Evolutionary conservation across 2,888 invertebrate genomes (phyloP).

Genomic region (Pandemis corylana): DNA sequence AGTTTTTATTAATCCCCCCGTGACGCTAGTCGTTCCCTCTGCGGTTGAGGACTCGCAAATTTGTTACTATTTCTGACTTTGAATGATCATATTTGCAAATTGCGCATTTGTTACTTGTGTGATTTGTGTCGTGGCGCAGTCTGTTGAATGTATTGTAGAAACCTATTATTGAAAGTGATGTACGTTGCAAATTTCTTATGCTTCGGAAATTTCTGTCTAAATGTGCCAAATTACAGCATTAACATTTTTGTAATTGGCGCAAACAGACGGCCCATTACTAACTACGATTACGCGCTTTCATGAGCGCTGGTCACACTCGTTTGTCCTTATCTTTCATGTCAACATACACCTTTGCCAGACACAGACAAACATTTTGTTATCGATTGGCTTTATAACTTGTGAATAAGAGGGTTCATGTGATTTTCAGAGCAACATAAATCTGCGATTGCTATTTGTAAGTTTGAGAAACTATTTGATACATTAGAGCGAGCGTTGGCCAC

Average conservation of each 20-base stretch:
- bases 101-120: constrained; percentile 34
- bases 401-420: too few relatives aligned
- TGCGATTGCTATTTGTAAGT: constrained; percentile 10
- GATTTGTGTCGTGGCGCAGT: neutral
- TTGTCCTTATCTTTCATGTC: too few relatives aligned
- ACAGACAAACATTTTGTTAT: too few relatives aligned
- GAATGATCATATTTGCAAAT: constrained; percentile 41
- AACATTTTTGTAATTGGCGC: neutral
- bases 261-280: too few relatives aligned
- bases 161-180: neutral
- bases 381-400: too few relatives aligned
- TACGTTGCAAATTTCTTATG: neutral
- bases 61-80: constrained; percentile 41
- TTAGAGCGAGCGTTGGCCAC: constrained; percentile 16
- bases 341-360: too few relatives aligned
- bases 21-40: constrained; percentile 32
- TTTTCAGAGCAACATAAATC: neutral
- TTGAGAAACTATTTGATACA: constrained; percentile 17
- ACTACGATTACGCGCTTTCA: too few relatives aligned
- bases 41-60: constrained; percentile 31
- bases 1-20: constrained; percentile 38
- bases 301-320: too few relatives aligned
- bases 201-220: neutral
- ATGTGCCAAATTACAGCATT: too few relatives aligned
- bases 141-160: neutral